phyloP scores from a whole-genome alignment of 2,113 vertebrate species.

The Lampris incognitus region DNA sequence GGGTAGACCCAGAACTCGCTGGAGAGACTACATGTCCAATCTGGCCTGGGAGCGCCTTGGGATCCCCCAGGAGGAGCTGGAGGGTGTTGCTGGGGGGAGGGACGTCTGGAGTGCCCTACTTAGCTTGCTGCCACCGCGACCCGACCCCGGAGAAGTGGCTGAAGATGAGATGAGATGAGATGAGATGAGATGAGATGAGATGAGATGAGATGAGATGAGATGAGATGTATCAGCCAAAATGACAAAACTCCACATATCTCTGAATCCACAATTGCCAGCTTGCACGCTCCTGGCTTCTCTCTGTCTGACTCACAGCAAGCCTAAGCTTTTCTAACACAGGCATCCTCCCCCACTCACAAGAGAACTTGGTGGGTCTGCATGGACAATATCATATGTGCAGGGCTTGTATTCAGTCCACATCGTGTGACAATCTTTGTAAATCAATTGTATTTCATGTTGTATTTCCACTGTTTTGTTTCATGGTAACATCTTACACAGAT shows the following conservation, averaged over 20 bases:
- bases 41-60: no score
- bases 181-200: no score
- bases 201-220: no score
- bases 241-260: constrained; percentile 39
- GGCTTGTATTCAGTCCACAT: constrained; percentile 1
- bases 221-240: no score
- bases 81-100: no score
- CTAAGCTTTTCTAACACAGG: constrained; percentile 49
- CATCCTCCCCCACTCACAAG: constrained; percentile 63
- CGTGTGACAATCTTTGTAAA: constrained; percentile 29
- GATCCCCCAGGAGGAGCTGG: no score
- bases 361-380: constrained; percentile 37
- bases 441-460: constrained; percentile 12
- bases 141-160: no score
- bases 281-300: constrained; percentile 4
- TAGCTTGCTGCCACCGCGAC: no score
- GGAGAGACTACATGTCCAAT: no score
- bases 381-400: constrained; percentile 21
- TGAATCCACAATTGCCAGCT: constrained; percentile 50
- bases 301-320: constrained; percentile 42
- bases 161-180: no score
- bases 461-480: constrained; percentile 7
- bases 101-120: no score
- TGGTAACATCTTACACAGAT: constrained; percentile 25
- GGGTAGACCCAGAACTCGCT: no score